Evolutionary conservation across 2,113 vertebrate genomes (phyloP), one percentile per base, ranked within the genome.

Genomic region (Sinocyclocheilus anophthalmus): DNA sequence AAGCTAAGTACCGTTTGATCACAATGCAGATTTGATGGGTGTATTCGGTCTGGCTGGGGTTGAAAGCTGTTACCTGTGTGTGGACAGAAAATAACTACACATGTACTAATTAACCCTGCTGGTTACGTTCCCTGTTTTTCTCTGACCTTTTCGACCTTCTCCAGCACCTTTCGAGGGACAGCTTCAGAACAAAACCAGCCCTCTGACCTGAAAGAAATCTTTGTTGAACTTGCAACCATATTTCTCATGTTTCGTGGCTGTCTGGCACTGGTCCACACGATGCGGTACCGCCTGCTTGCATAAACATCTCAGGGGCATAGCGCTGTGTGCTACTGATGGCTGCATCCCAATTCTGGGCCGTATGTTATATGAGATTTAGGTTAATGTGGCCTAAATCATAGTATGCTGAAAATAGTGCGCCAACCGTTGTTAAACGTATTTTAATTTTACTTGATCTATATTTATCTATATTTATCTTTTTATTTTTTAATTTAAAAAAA

Each of bases 261-360:
- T 77, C 72, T 86, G 85, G 85, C 85, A 82, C 57, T 26, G 69
- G 33, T 86, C 79, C 85, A 86, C 61, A 63, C 18, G 9, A 50
- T 80, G 63, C 1, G 73, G 65, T 80, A 79, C 24, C 22, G 26
- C 70, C 14, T n/a, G 79, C 20, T 75, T 63, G 53, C 69, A 39
- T 20, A 57, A 86, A 50, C 14, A 80, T 57, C 59, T 65, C 70
- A 37, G 42, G 70, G 85, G 67, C 78, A 76, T 24, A 30, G 69
- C 4, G 12, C 37, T 20, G 4, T 75, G 24, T 59, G 26, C 55
- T 53, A 42, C 42, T 24, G 13, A 72, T 30, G 65, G 16, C 65
- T 45, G 76, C 20, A 45, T 85, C 48, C 48, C 81, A 83, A 72
- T 72, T 72, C 63, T 73, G 14, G 6, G 7, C 18, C 12, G 2